A percentile compares a stretch with the other conserved stretches of the same genome.
Evolutionary conservation across 2,113 vertebrate genomes (phyloP).

Genomic region (Myiozetetes cayanensis): DNA sequence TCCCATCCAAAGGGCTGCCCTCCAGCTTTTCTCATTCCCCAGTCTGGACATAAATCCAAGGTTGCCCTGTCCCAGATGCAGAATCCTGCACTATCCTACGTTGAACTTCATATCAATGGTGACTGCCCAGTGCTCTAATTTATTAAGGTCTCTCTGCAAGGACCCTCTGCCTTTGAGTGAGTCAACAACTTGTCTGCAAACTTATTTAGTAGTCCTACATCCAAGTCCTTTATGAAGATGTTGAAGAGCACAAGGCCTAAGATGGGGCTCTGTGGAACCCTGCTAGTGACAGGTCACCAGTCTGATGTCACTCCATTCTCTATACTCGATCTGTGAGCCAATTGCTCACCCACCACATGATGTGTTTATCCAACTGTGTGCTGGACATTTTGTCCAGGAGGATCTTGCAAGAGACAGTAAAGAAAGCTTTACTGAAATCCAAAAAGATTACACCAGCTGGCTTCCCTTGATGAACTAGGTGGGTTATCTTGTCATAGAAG

Average conservation of each 20-base stretch:
- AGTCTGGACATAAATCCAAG: background rate
- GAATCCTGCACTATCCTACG: background rate
- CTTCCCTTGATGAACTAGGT: background rate
- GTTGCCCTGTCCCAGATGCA: background rate
- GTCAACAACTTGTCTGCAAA: background rate
- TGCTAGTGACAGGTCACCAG: background rate
- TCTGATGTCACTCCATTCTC: background rate
- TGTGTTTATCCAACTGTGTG: background rate
- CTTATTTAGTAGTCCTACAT: background rate
- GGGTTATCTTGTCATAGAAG: background rate
- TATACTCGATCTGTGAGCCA: background rate
- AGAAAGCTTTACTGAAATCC: background rate
- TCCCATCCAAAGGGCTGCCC: too few relatives aligned
- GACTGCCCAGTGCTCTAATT: too few relatives aligned
- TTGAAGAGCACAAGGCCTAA: background rate
- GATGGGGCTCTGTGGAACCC: background rate
- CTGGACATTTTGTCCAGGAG: background rate
- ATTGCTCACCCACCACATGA: background rate
- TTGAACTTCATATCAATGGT: background rate
- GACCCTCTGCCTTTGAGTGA: background rate
- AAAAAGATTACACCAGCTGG: background rate
- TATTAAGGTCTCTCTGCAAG: background rate
- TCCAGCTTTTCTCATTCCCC: background rate
- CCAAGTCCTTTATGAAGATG: background rate
- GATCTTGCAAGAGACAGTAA: background rate